Evolutionary conservation across 2,113 vertebrate genomes (phyloP), one percentile per base, ranked within the genome.

Genomic region (Callaeas wilsoni): DNA sequence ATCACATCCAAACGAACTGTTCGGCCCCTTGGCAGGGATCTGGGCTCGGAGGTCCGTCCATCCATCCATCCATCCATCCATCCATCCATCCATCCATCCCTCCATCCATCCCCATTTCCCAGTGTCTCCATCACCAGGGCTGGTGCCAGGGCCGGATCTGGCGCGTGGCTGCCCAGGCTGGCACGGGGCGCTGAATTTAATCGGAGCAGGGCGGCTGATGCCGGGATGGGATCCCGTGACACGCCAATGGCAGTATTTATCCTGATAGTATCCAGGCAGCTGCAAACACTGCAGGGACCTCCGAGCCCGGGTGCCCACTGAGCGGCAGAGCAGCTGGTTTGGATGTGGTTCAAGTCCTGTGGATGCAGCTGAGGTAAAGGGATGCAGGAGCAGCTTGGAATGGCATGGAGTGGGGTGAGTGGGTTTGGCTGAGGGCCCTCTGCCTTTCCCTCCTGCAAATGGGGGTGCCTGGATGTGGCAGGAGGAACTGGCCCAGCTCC

Each of bases 211-310:
- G 8, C 1, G 19, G 60, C 64, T 9, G 90, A 41, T 89, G 23
- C 50, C 17, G 30, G 87, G 89, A 50, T 29, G 13, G 3, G 20
- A 42, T 81, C 95, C 82, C 57, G 1, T 93, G 89, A 89, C 84
- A 3, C 27, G 1, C 73, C 1, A 29, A 65, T 27, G 89, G 84
- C 77, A 3, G 2, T 95, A 76, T 96, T 96, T 96, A 87, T 89
- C 95, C 96, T 60, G 94, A 94, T 85, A 94, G 94, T 95, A 56
- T 95, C 95, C 93, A 94, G 89, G 94, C 91, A 97, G 93, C 91
- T 93, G 77, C 93, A 96, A 94, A 94, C 84, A 82, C 65, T 11
- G n/a, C 8, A 1, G 83, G 59, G 65, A 65, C n/a, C 87, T 84
- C 56, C 1, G 0, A 14, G 91, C 25, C 30, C 1, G 0, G 52